phyloP scores from a whole-genome alignment of 1,140 invertebrate species.

The Yoshiicerus persimilis region DNA sequence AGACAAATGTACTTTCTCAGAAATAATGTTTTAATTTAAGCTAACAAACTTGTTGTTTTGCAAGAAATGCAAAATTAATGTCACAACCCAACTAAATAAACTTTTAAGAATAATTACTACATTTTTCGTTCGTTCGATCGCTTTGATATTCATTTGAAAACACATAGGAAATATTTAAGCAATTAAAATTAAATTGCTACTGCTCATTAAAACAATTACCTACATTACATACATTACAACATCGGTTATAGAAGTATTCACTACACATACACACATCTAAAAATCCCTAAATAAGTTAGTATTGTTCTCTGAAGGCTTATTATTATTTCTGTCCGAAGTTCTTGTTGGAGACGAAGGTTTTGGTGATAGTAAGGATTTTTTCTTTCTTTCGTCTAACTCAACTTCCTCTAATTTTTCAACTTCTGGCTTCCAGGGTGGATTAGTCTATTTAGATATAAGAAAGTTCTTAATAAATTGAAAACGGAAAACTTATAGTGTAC shows the following conservation, averaged over 20 bases:
- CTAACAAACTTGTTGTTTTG: too few species aligned
- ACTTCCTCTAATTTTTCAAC: background rate
- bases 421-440: background rate
- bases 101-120: too few species aligned
- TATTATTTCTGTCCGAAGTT: background rate
- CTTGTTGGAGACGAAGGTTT: background rate
- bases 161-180: background rate
- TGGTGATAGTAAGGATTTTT: background rate
- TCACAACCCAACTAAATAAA: too few species aligned
- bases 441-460: background rate
- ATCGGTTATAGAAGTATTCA: background rate
- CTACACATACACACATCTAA: background rate
- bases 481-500: too few species aligned
- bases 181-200: too few species aligned
- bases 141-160: background rate
- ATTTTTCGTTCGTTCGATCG: too few species aligned
- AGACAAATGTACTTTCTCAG: too few species aligned
- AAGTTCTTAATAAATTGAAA: background rate
- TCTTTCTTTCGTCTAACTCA: background rate
- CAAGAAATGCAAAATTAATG: too few species aligned
- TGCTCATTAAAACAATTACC: background rate
- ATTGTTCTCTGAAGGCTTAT: background rate
- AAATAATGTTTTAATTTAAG: too few species aligned
- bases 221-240: background rate
- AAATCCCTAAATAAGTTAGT: background rate